Conservation (phyloP, 1,140 invertebrate genomes). For the Hestina assimilis region DNA sequence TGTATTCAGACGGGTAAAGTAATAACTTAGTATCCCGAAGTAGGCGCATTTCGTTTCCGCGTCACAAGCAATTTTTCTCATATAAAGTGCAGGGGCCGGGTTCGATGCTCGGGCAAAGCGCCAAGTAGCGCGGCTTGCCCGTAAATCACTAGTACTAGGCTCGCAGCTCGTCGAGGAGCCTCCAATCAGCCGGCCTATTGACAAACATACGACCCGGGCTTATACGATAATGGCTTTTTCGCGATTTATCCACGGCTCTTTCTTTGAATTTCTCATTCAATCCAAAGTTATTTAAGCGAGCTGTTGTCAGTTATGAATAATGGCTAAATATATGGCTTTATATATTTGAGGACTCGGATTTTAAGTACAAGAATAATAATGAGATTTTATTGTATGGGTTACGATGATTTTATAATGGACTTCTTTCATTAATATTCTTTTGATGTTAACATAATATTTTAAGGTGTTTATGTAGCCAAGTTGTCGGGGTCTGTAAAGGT, state of each 20-base stretch:
- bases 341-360: conserved; percentile 15
- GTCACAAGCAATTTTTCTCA: conserved; percentile 61
- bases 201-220: conserved; percentile 69
- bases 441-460: no score
- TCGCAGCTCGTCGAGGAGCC: conserved; percentile 60
- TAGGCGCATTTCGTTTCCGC: conserved; percentile 43
- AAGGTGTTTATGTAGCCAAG: no score
- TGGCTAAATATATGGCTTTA: conserved; percentile 28
- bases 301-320: conserved; percentile 36
- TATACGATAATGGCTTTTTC: conserved; percentile 67
- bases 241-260: conserved; percentile 59
- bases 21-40: conserved; percentile 16
- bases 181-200: conserved; percentile 72
- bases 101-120: conserved; percentile 62
- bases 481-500: no score
- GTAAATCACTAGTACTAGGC: conserved; percentile 71
- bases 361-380: conserved; percentile 1
- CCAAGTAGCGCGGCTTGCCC: conserved; percentile 64
- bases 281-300: conserved; percentile 38
- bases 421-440: neutral
- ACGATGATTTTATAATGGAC: neutral
- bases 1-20: conserved; percentile 5
- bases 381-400: neutral
- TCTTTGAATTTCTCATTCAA: conserved; percentile 53
- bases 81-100: conserved; percentile 56